Percentiles rank a stretch among this genome's conserved stretches.
These are phyloP conservation scores for Eretmocerus hayati DNA, from an alignment of 2,888 invertebrate genomes.

Conservation along the genomic window DNA sequence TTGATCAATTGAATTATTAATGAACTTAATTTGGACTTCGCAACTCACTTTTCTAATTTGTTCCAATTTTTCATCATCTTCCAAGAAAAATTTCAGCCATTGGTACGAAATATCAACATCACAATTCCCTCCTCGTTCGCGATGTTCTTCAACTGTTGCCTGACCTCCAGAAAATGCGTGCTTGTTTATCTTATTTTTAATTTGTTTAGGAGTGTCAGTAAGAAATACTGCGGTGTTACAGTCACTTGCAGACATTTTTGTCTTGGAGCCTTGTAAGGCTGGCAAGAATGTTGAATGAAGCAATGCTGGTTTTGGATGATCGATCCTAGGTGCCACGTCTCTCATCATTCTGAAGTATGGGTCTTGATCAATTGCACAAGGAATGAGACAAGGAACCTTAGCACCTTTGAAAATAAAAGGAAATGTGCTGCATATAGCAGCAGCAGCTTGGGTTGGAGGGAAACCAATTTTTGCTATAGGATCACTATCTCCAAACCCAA, in stretches of 20 bases:
- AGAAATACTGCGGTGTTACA: constrained; percentile 88
- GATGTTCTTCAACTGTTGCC: constrained; percentile 88
- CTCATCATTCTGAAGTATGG: constrained; percentile 99
- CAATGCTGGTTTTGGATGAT: constrained; percentile 80
- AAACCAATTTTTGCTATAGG: constrained; percentile 95
- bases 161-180: constrained; percentile 98
- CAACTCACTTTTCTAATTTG: constrained; percentile 56
- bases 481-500: constrained; percentile 95
- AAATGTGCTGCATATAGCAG: constrained; percentile 82
- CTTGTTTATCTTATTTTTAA: constrained; percentile 93
- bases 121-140: constrained; percentile 86
- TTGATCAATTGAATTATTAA: not conserved
- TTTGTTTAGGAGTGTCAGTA: constrained; percentile 91
- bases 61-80: constrained; percentile 81
- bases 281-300: constrained; percentile 86
- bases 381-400: constrained; percentile 79
- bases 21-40: constrained; percentile 5
- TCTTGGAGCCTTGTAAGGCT: constrained; percentile 90
- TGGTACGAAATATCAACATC: constrained; percentile 93
- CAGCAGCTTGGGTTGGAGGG: constrained; percentile 94
- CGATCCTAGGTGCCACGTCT: constrained; percentile 71
- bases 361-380: constrained; percentile 99
- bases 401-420: constrained; percentile 81
- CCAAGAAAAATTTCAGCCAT: constrained; percentile 89
- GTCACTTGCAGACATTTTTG: constrained; percentile 98